Percentiles rank a stretch among this genome's conserved stretches.
Evolutionary conservation across 2,888 invertebrate genomes (phyloP).

Genomic region (Branchipolynoe longqiensis): DNA sequence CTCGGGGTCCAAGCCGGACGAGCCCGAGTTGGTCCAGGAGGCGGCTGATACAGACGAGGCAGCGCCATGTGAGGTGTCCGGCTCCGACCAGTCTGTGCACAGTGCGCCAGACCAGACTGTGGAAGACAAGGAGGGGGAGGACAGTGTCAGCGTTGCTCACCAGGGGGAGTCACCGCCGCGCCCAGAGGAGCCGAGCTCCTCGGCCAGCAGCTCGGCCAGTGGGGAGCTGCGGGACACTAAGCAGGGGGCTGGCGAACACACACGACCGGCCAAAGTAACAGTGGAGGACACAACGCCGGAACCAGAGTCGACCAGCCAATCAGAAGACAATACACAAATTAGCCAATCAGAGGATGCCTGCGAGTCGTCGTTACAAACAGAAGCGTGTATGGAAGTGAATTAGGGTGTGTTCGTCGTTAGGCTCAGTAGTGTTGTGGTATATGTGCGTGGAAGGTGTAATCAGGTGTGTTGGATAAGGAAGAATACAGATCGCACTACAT

Average conservation of each 20-base stretch:
- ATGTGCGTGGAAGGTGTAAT: no score
- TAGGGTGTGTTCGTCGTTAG: conserved; percentile 30
- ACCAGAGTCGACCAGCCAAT: conserved; percentile 36
- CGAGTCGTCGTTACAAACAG: conserved; percentile 44
- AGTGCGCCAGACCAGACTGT: conserved; percentile 6
- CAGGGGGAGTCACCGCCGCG: no score
- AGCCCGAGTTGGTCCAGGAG: neutral
- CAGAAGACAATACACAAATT: conserved; percentile 40
- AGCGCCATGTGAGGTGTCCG: conserved; percentile 1
- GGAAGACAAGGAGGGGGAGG: neutral
- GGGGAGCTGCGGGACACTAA: no score
- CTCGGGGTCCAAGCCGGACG: conserved; percentile 5
- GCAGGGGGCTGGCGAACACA: no score
- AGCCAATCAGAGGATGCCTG: conserved; percentile 44
- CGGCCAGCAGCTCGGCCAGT: neutral
- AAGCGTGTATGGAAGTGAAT: conserved; percentile 41
- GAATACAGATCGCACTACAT: no score
- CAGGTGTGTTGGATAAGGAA: no score
- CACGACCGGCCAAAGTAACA: neutral
- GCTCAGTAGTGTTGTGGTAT: conserved; percentile 33
- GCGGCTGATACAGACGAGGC: neutral
- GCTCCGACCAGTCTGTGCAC: conserved; percentile 19
- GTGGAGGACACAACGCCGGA: neutral
- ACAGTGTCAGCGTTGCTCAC: no score
- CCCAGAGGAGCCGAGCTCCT: neutral